Percentiles rank a stretch among this genome's conserved stretches.
phyloP scores from a whole-genome alignment of 2,113 vertebrate genomes.

The Lathamus discolor region DNA sequence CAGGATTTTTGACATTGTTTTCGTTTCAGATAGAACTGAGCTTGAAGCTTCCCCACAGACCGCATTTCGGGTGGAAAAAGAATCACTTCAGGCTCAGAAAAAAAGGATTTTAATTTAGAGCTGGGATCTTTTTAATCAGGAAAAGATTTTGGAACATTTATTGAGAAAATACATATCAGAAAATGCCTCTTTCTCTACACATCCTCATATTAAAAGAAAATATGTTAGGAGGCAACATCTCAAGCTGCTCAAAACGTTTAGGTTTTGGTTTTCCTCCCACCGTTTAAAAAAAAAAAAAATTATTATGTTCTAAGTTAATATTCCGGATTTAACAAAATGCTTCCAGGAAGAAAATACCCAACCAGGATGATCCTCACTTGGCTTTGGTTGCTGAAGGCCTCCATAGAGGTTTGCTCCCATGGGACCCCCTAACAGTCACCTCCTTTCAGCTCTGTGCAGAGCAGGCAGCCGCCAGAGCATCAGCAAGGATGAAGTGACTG shows the following conservation, averaged over 20 bases:
- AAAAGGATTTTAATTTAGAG: neutral
- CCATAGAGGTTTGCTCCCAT: neutral
- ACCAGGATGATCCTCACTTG: fast-evolving
- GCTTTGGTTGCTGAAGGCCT: neutral
- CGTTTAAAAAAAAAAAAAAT: neutral
- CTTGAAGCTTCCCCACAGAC: neutral
- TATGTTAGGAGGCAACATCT: neutral
- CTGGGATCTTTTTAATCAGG: neutral
- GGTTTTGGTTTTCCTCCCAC: neutral
- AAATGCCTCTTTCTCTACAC: neutral
- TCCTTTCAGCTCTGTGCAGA: neutral
- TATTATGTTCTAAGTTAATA: neutral
- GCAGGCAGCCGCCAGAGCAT: neutral
- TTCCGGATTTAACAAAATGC: neutral
- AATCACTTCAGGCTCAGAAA: neutral
- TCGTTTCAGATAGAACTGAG: neutral
- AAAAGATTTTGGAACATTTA: neutral
- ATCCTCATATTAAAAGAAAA: neutral
- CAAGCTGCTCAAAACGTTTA: neutral
- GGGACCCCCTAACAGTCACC: fast-evolving
- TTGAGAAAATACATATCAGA: neutral
- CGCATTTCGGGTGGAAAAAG: neutral
- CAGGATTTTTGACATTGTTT: neutral
- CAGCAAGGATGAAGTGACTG: neutral
- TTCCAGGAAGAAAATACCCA: neutral